A percentile compares a stretch with the other conserved stretches of the same genome.
Evolutionary conservation across 2,888 invertebrate genomes (phyloP).

Genomic region (Busseola fusca): DNA sequence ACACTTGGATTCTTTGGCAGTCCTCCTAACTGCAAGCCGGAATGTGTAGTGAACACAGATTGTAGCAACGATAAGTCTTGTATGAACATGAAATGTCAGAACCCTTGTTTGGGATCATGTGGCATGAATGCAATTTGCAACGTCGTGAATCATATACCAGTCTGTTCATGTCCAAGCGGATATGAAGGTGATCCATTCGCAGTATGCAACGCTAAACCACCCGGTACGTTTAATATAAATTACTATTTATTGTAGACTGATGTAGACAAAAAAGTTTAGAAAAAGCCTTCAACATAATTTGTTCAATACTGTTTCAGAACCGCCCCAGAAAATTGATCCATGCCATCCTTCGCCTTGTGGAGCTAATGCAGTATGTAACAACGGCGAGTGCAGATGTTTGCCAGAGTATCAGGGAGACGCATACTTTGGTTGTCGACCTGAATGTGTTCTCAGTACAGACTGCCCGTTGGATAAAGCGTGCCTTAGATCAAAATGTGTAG

Average conservation of each 20-base stretch:
- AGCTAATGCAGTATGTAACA: slow-evolving; percentile 92
- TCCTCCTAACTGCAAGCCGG: slow-evolving; percentile 93
- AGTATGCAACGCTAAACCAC: slow-evolving; percentile 89
- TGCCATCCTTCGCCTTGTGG: slow-evolving; percentile 95
- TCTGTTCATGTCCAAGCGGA: slow-evolving; percentile 91
- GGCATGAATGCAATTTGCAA: slow-evolving; percentile 92
- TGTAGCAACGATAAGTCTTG: slow-evolving; percentile 93
- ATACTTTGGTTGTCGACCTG: slow-evolving; percentile 93
- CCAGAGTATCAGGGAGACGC: slow-evolving; percentile 94
- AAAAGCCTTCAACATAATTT: background rate
- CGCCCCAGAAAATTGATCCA: slow-evolving; percentile 86
- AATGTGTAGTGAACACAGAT: slow-evolving; percentile 92
- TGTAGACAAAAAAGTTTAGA: background rate
- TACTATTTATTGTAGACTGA: slow-evolving; percentile 7
- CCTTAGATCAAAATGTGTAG: slow-evolving; percentile 93
- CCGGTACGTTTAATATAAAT: slow-evolving; percentile 70
- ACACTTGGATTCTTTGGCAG: slow-evolving; percentile 90
- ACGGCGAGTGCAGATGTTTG: slow-evolving; percentile 93
- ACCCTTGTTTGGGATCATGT: slow-evolving; percentile 94
- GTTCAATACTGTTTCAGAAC: slow-evolving; percentile 70
- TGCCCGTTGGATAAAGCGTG: slow-evolving; percentile 94
- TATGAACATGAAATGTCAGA: slow-evolving; percentile 92
- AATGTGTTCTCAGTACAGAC: slow-evolving; percentile 94
- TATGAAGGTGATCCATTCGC: slow-evolving; percentile 93
- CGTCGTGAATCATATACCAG: slow-evolving; percentile 93